Evolutionary conservation across 1,140 invertebrate genomes (phyloP), one percentile per base, ranked within the genome.

Genomic region (Carcinoscorpius rotundicauda): DNA sequence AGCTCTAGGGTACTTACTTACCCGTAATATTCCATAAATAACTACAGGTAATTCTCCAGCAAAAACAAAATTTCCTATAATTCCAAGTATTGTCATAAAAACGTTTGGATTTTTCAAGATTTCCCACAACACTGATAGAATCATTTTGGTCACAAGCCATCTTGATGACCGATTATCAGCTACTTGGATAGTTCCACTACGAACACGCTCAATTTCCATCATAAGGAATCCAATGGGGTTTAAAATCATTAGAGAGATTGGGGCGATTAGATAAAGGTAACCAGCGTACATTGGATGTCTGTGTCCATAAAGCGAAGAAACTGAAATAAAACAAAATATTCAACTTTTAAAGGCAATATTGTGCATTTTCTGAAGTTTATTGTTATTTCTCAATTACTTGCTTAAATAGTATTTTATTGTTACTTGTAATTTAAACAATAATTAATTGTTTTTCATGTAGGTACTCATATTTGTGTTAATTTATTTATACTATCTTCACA

Each of bases 191-290:
- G 29, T 1, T 29, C 29, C 29, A 29, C 29, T 29, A 29, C 29
- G 29, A 29, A 29, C 80, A 76, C 91, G 89, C 49, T 86, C 83
- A 50, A 96, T 85, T 80, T 98, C 95, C 82, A 98, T 84, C 59
- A 97, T 76, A 3, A 92, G 78, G 76, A 97, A 92, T 48, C 90
- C 91, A 70, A 97, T 83, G 0, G 95, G 94, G 79, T 98, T 98
- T 10, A 98, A 79, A 68, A 97, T 86, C 3, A 91, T 87, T 50
- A 98, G 76, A 57, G 91, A 95, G 76, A 97, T 92, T 3, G 94
- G 94, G 29, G 93, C 93, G n/a, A 97, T 85, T 5, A 98, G 78
- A 76, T 97, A 98, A 8, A 98, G 78, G 76, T 97, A 98, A 3
- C 85, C 83, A 3, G 91, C 82, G 81, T 92, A 97, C 72, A 95